Evolutionary conservation across 2,888 invertebrate genomes (phyloP).

Genomic region (Phortica okadai): DNA sequence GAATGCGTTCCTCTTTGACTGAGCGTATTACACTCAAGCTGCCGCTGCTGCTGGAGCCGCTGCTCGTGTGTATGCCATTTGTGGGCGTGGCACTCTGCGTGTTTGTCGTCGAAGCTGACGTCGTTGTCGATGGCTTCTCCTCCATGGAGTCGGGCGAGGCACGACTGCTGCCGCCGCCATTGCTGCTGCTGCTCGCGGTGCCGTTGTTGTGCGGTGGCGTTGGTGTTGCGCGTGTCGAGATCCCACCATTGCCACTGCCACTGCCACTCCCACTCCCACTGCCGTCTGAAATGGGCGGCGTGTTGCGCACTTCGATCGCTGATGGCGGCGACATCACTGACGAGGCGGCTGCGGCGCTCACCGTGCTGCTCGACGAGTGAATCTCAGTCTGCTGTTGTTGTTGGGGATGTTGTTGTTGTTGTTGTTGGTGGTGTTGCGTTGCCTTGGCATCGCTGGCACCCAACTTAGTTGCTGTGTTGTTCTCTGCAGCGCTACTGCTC

Average conservation of each 20-base stretch:
- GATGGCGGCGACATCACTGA: conserved; percentile 73
- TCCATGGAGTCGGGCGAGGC: conserved; percentile 75
- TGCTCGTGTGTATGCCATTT: conserved; percentile 51
- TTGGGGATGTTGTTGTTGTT: conserved; percentile 40
- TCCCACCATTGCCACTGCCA: conserved; percentile 5
- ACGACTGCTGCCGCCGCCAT: conserved; percentile 72
- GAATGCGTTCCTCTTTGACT: conserved; percentile 75
- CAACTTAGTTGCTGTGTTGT: conserved; percentile 47
- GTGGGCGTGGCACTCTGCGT: conserved; percentile 55
- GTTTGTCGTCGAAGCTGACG: conserved; percentile 43
- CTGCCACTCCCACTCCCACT: neutral
- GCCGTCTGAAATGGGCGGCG: conserved; percentile 48
- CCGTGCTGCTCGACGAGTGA: conserved; percentile 69
- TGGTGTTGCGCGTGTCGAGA: conserved; percentile 64
- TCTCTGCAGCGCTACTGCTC: conserved; percentile 40
- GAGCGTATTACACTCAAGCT: conserved; percentile 76
- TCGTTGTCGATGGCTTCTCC: conserved; percentile 74
- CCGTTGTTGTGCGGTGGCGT: conserved; percentile 74
- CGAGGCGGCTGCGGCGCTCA: conserved; percentile 66
- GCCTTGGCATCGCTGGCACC: conserved; percentile 35
- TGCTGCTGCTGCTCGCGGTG: conserved; percentile 68
- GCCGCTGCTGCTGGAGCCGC: conserved; percentile 49
- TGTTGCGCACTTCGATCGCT: conserved; percentile 54
- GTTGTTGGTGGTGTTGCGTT: conserved; percentile 26
- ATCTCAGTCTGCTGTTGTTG: conserved; percentile 72